A percentile compares a stretch with the other conserved stretches of the same genome.
phyloP scores from a whole-genome alignment of 1,140 invertebrate genomes.

The Sarcophaga bullata region DNA sequence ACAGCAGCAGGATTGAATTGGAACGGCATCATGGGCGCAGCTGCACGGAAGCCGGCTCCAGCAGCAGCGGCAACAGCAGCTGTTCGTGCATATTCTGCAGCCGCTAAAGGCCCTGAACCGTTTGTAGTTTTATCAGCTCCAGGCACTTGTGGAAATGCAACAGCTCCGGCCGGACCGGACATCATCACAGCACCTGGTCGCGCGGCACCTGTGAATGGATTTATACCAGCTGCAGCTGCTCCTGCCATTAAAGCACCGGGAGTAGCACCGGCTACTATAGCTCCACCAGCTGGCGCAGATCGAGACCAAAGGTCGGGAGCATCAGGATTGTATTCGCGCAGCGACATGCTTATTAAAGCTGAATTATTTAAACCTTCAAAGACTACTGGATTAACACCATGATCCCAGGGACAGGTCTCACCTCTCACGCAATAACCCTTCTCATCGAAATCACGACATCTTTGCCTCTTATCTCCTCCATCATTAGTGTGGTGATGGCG shows the following conservation, averaged over 20 bases:
- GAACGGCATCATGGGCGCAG: slow-evolving; percentile 58
- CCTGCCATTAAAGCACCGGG: slow-evolving; percentile 28
- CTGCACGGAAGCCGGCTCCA: slow-evolving; percentile 45
- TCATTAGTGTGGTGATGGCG: slow-evolving; percentile 40
- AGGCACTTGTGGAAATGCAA: slow-evolving; percentile 46
- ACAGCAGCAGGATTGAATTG: slow-evolving; percentile 60
- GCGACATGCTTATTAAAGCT: slow-evolving; percentile 67
- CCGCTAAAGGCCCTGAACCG: slow-evolving; percentile 6
- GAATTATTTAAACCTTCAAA: slow-evolving; percentile 80
- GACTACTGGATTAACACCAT: slow-evolving; percentile 93
- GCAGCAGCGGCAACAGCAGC: slow-evolving; percentile 43
- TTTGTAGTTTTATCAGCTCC: slow-evolving; percentile 42
- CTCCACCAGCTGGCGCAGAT: slow-evolving; percentile 55
- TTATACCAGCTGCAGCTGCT: slow-evolving; percentile 51
- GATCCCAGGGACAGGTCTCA: slow-evolving; percentile 94
- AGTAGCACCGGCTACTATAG: slow-evolving; percentile 56
- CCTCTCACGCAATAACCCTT: slow-evolving; percentile 96
- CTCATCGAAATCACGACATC: slow-evolving; percentile 70
- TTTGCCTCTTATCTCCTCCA: slow-evolving; percentile 49
- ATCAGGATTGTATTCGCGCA: slow-evolving; percentile 86
- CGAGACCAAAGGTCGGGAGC: slow-evolving; percentile 80
- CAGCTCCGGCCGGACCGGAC: slow-evolving; percentile 48
- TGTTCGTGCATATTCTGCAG: slow-evolving; percentile 55
- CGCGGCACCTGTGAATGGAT: slow-evolving; percentile 60
- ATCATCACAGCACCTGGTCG: slow-evolving; percentile 51